Evolutionary conservation across 1,140 invertebrate genomes (phyloP), one percentile per base, ranked within the genome.

Genomic region (Forficula auricularia): DNA sequence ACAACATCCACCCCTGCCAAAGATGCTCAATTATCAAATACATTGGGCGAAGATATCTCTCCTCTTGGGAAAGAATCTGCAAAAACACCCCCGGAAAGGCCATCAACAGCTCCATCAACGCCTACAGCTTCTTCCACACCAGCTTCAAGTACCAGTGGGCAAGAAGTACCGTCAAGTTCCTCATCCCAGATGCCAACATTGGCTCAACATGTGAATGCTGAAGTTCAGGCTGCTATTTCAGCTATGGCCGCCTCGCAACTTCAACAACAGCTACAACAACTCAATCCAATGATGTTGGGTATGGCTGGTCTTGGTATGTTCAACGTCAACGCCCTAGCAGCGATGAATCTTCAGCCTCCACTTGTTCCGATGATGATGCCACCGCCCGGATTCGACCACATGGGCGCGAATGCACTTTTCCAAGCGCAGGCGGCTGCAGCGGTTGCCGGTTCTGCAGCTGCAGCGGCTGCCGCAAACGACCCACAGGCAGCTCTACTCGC

Each of bases 301-400:
- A 77, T 75, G 72, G 63, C 53, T 1, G 60, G 68, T 6, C 54
- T 70, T 44, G 62, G 65, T 3, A 77, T 89, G 68, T 65, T 89
- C 38, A 86, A 83, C 51, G 70, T 86, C 52, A 78, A 79, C 36
- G 82, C 83, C 19, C 60, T 87, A 48, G 82, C 82, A 0, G 82
- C 83, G 0, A 87, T 87, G 82, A 86, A 87, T 59, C 62, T 88
- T 9, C 83, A 85, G 58, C 82, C 82, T 9, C 82, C 82, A 0
- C 58, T 91, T 34, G 82, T 90, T 45, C 84, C 87, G 2, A 75
- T 91, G 64, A 88, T 92, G 82, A 72, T 88, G 70, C 80, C 84
- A 16, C 81, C 82, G 13, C 77, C 78, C 27, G 73, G 78, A 9
- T 82, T 74, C 55, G 74, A 78, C 52, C 65, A 66, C 46, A 78